Base-by-base conservation (phyloP, 2,888 invertebrate species). In the Microctonus aethiopoides region DNA sequence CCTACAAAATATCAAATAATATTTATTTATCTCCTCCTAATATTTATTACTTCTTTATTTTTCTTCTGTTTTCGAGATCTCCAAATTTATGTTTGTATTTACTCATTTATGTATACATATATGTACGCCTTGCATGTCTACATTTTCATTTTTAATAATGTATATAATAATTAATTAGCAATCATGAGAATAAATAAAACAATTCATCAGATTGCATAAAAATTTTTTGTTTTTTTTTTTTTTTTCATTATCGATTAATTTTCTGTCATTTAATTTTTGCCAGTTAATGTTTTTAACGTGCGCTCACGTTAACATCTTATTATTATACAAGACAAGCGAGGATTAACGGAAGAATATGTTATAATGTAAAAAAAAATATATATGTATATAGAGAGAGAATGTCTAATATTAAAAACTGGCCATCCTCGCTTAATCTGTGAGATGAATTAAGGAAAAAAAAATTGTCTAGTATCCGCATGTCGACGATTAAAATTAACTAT, bases 331-430 rank as follows among this genome's bases (percentile, higher is more conserved):
- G 46, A 46, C 7, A 46, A 46, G 46, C 46, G 16, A 46, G 46
- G 46, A 46, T n/a, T 46, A 46, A 46, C 46, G 46, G 5, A 46
- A 36, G 36, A 20, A 61, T 39, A 7, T 61, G 10, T 61, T 24
- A 20, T 11, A 10, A 24, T 9, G 10, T 34, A 11, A 24, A 39
- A 16, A 20, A 26, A 62, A 29, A 34, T 36, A 60, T 36, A 20
- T 20, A 60, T 20, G 36, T 36, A 60, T 60, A 36, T 20, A 36
- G 10, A 34, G 11, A 62, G 22, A 32, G 34, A 36, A 64, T 10
- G 11, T 54, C 34, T 51, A 51, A 39, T 54, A 54, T 51, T 64
- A 54, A 54, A 64, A 64, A 64, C 64, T 64, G 64, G 64, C 64
- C 64, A 52, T 63, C 64, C 52, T 64, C 52, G 64, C 32, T 57